Evolutionary conservation across 2,797 vertebrate genomes (phyloP).

Genomic region (Austrolebias charrua): DNA sequence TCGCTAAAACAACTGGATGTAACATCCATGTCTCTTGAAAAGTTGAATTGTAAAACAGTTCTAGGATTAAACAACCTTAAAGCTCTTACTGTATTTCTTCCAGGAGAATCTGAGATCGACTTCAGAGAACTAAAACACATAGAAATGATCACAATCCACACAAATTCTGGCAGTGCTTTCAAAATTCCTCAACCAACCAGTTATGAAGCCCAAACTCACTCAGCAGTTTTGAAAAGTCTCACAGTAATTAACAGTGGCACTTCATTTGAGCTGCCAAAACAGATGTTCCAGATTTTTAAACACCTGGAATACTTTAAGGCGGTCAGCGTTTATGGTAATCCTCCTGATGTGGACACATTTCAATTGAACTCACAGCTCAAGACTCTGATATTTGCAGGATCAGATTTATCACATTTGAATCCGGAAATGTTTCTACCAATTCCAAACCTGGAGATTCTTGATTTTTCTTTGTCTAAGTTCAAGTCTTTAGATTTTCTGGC

Average conservation of each 20-base stretch:
- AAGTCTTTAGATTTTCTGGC: constrained; percentile 35
- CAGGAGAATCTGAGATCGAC: rapidly evolving
- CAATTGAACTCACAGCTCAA: constrained; percentile 3
- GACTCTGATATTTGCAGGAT: background rate
- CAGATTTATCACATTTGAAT: constrained; percentile 13
- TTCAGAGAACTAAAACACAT: constrained; percentile 2
- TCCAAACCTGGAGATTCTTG: constrained; percentile 28
- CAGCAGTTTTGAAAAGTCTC: constrained; percentile 1
- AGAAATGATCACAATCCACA: constrained; percentile 14
- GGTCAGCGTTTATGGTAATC: background rate
- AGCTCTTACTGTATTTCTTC: background rate
- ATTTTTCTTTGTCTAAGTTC: constrained; percentile 20
- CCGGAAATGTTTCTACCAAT: constrained; percentile 21
- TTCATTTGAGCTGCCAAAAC: rapidly evolving
- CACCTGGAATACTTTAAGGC: constrained; percentile 29
- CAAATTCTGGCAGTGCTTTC: background rate
- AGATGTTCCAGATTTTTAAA: background rate
- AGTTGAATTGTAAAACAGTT: background rate
- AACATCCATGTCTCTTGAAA: background rate
- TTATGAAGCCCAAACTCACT: background rate
- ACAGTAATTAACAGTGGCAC: background rate
- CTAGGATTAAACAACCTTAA: constrained; percentile 5
- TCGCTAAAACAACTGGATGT: constrained; percentile 23
- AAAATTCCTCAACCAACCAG: background rate
- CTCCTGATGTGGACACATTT: constrained; percentile 1